A percentile compares a stretch with the other conserved stretches of the same genome.
Evolutionary conservation across 2,888 invertebrate genomes (phyloP).

Genomic region (Petrolisthes cinctipes): DNA sequence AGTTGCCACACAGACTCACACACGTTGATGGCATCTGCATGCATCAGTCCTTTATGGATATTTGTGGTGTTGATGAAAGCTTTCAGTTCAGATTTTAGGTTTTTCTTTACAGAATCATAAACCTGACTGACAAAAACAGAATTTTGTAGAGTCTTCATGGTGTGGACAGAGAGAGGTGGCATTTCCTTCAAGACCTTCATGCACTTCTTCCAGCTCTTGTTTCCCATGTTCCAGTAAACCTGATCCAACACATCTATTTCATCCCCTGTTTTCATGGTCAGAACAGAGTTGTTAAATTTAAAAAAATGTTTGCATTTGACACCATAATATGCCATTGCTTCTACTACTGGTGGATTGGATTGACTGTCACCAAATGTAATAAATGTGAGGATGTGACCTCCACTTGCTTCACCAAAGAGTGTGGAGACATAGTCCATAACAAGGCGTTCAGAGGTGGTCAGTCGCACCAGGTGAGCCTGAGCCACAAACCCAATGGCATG

Average conservation of each 20-base stretch:
- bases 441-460: conserved; percentile 48
- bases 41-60: background rate
- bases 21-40: background rate
- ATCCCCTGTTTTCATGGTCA: conserved; percentile 19
- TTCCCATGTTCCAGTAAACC: conserved; percentile 38
- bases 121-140: conserved; percentile 21
- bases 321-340: conserved; percentile 37
- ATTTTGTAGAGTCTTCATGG: conserved; percentile 26
- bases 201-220: conserved; percentile 46
- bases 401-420: conserved; percentile 37
- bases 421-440: conserved; percentile 39
- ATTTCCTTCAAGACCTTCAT: conserved; percentile 25
- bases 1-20: conserved; percentile 34
- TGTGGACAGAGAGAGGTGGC: conserved; percentile 23
- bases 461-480: conserved; percentile 48
- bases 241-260: conserved; percentile 38
- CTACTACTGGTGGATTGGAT: conserved; percentile 39
- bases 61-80: conserved; percentile 1
- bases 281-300: conserved; percentile 43
- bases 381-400: conserved; percentile 30
- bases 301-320: conserved; percentile 14
- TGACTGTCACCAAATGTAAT: conserved; percentile 50
- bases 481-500: conserved; percentile 52
- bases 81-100: conserved; percentile 9
- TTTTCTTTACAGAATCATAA: conserved; percentile 15